Evolutionary conservation across 2,113 vertebrate species (phyloP).

Genomic region (Falcunculus frontatus): DNA sequence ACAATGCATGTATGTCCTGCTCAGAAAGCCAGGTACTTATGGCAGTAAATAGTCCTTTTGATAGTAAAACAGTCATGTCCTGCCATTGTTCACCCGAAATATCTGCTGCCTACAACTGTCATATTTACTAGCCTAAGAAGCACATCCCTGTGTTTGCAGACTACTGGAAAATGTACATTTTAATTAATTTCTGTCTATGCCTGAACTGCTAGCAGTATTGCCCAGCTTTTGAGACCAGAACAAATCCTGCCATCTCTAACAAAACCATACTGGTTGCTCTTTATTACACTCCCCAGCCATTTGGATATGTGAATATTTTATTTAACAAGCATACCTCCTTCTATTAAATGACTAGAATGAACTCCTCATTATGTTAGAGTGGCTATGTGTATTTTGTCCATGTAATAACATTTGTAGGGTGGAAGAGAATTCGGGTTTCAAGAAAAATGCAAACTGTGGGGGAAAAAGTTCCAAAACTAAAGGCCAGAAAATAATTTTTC

Average conservation of each 20-base stretch:
- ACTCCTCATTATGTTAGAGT: neutral
- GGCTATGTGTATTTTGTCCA: neutral
- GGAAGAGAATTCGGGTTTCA: neutral
- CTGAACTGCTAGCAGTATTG: neutral
- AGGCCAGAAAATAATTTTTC: neutral
- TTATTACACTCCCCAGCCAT: neutral
- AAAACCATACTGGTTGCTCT: neutral
- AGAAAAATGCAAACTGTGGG: neutral
- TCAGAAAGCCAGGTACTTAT: neutral
- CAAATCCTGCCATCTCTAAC: neutral
- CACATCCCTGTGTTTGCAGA: neutral
- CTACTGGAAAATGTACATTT: neutral
- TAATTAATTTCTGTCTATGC: neutral
- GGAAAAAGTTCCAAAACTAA: rapidly evolving
- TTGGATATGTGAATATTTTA: neutral
- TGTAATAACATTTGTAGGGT: neutral
- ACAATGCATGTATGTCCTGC: neutral
- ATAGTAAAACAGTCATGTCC: neutral
- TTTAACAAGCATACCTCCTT: neutral
- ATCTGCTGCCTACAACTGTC: neutral
- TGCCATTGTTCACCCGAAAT: neutral
- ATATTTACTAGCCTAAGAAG: neutral
- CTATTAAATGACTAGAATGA: neutral
- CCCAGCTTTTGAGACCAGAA: neutral
- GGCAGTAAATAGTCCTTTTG: neutral